Evolutionary conservation across 2,888 invertebrate species (phyloP), one percentile per base, ranked within the genome.

Genomic region (Rhamphomyia laevipes): DNA sequence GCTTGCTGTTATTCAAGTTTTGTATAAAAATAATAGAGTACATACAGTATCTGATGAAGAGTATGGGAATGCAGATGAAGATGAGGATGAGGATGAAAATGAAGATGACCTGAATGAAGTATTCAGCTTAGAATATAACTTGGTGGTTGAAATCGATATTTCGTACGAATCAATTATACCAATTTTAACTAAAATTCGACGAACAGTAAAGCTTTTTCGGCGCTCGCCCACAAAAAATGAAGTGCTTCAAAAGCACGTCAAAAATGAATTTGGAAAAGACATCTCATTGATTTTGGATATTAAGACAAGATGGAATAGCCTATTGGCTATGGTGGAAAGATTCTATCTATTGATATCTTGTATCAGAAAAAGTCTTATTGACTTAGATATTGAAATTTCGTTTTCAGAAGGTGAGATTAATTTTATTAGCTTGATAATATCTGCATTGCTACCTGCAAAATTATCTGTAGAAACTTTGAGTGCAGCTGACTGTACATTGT

Each of bases 191-290:
- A 40, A 18, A 40, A 40, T 40, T 12, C 40, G 4, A 17, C 10
- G 12, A 11, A 13, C 5, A 1, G 40, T 40, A 40, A 33, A 31
- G 30, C 11, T 44, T 7, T 44, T 44, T 33, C 44, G 31, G 4
- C 11, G 31, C 3, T 44, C 44, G 2, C 17, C 31, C 17, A 31
- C 44, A 31, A 31, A 31, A 6, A 44, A 44, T 43, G 30, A 43
- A 15, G 17, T 11, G 15, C 17, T 27, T 17, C 31, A 31, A 31
- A n/a, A 43, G n/a, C 30, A 43, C 30, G 30, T 43, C 6, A 30
- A 31, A 44, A 16, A 31, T 17, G n/a, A 44, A 31, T 44, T 44
- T 15, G 44, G 44, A 5, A 44, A 44, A 44, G 44, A 31, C 31
- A 31, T 44, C 1, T 7, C 10, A 7, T 31, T 31, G 3, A 44